Conservation (phyloP, 2,888 invertebrate genomes). For the Lycocerus yunnanus region DNA sequence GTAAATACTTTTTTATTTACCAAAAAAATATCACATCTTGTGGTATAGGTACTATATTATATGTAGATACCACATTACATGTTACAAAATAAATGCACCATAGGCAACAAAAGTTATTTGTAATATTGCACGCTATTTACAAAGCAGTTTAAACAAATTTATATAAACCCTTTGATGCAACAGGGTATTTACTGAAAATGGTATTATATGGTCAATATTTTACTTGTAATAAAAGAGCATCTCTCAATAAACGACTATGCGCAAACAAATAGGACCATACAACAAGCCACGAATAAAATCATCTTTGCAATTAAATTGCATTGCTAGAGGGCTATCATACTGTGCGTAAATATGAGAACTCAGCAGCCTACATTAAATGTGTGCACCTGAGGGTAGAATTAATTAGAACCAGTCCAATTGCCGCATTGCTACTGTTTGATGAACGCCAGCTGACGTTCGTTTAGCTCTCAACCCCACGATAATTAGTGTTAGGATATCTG, state of each 20-base stretch:
- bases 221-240: conserved; percentile 10
- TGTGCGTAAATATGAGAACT: conserved; percentile 19
- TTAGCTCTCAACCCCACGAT: conserved; percentile 21
- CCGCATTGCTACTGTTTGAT: conserved; percentile 28
- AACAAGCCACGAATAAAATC: conserved; percentile 15
- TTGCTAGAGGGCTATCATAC: conserved; percentile 15
- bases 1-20: no score
- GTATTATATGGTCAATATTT: conserved; percentile 6
- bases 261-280: conserved; percentile 6
- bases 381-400: conserved; percentile 28
- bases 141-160: not conserved
- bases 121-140: not conserved
- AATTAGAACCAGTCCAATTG: conserved; percentile 26
- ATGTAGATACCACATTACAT: not conserved
- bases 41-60: no score
- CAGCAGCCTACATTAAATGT: conserved; percentile 22
- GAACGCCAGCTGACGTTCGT: conserved; percentile 27
- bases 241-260: conserved; percentile 5
- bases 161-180: conserved; percentile 5
- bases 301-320: conserved; percentile 24
- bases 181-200: not conserved
- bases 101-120: not conserved
- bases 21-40: no score
- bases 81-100: not conserved
- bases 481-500: conserved; percentile 22